These are phyloP conservation scores for Oenanthe oenanthe DNA, from an alignment of 2,113 vertebrate species.

Conservation along the genomic window DNA sequence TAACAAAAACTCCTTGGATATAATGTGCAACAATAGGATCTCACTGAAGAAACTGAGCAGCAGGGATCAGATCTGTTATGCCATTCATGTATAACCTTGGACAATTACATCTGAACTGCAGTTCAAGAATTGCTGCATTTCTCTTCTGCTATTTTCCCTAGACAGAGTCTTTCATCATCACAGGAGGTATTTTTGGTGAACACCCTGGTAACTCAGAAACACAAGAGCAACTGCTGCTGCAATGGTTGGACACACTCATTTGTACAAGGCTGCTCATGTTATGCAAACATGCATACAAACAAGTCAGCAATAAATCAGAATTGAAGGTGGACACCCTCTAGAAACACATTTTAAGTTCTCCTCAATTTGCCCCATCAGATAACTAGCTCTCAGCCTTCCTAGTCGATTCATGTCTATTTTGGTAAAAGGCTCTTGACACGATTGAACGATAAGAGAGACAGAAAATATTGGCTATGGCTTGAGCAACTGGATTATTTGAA, in stretches of 20 bases:
- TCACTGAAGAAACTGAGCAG: not conserved
- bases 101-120: not conserved
- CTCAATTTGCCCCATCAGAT: not conserved
- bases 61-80: not conserved
- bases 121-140: not conserved
- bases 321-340: not conserved
- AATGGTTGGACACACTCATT: not conserved
- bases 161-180: not conserved
- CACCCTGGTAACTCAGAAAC: not conserved
- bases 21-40: not conserved
- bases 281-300: not conserved
- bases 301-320: not conserved
- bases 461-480: not conserved
- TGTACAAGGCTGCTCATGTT: not conserved
- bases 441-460: not conserved
- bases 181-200: not conserved
- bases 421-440: not conserved
- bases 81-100: not conserved
- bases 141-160: not conserved
- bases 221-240: not conserved
- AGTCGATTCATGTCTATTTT: not conserved
- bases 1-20: not conserved
- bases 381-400: not conserved
- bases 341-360: not conserved
- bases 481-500: not conserved